Evolutionary conservation across 2,113 vertebrate species (phyloP), one percentile per base, ranked within the genome.

Genomic region (Peromyscus leucopus): DNA sequence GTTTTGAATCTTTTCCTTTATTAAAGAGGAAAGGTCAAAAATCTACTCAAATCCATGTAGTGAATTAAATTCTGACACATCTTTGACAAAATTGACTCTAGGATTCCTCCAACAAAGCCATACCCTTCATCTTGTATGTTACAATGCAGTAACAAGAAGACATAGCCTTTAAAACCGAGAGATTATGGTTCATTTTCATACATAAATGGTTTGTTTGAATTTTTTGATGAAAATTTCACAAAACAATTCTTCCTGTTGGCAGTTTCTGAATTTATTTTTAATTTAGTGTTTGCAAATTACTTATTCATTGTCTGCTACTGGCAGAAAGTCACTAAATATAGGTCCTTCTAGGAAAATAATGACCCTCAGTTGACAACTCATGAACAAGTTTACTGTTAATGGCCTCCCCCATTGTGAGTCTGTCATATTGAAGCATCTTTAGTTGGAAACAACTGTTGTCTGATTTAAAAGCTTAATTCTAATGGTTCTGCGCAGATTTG

Each of bases 21-120:
- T 85, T 90, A 78, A 97, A 91, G 36, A 95, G 16, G 3, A 93
- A 93, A 84, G 36, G 61, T 42, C 63, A 69, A 96, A 74, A 95
- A 90, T 48, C 79, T 74, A 74, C 26, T 36, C 24, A 83, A 95
- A 90, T 97, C 63, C 75, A 76, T 96, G 84, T 22, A 95, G 86
- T 59, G 80, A 93, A 92, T 97, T 71, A 82, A 89, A 89, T 86
- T 36, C 17, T 36, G 59, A 72, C 75, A 59, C 2, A 76, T 42
- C 5, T 17, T 93, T 51, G 33, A 89, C 6, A 16, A 90, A 55
- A 83, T 5, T 65, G 33, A 84, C 26, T 57, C 26, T 67, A 57
- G 15, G 61, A 13, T 94, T 87, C 9, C 11, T 71, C 7, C 24
- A 88, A 17, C 51, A 61, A 84, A 46, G 91, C 46, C 33, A 74